Base-by-base conservation (phyloP, 2,113 vertebrate species). In the Morone chrysops region DNA sequence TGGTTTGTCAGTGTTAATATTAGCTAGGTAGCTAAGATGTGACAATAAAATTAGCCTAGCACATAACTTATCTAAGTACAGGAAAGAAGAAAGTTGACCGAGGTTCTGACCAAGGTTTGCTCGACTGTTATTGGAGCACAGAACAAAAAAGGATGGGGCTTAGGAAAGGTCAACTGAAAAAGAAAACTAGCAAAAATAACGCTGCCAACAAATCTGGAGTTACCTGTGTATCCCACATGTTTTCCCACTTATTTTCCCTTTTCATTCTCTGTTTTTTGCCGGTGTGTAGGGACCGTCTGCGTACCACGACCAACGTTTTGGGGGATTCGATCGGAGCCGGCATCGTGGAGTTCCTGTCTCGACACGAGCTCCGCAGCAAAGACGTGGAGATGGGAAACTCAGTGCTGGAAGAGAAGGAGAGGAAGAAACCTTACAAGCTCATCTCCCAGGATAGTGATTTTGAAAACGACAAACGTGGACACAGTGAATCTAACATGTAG, bases 401-500 rank as follows among this genome's bases (percentile, higher is more conserved):
- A 0, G 98, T 99, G 88, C 95, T 99, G 78, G 98, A 99, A 85
- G 98, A 99, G 92, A 98, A 97, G 6, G 97, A 99, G 89, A 96
- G 97, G 95, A 99, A 98, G 96, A 99, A 99, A 85, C 97, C 97
- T 0, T 99, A 99, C 92, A 97, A 98, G 79, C 96, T 97, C 86
- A 97, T 99, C 82, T 96, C 96, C 1, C 97, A 98, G 94, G 97
- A 98, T 87, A 97, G 95, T 10, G 94, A 96, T 59, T 92, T 94
- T 8, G 97, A 99, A 82, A 96, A 96, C 0, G 97, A 97, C 83
- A 98, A 97, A 90, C 94, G 95, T 8, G 61, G 88, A 66, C 97
- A 99, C 80, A 97, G 95, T 9, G 98, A 99, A 94, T 99, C 97
- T 65, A 97, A 97, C 96, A 99, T 99, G 97, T 99, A 97, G 94